Conservation (phyloP, 2,888 invertebrate genomes). For the Sarcophaga rosellei region DNA sequence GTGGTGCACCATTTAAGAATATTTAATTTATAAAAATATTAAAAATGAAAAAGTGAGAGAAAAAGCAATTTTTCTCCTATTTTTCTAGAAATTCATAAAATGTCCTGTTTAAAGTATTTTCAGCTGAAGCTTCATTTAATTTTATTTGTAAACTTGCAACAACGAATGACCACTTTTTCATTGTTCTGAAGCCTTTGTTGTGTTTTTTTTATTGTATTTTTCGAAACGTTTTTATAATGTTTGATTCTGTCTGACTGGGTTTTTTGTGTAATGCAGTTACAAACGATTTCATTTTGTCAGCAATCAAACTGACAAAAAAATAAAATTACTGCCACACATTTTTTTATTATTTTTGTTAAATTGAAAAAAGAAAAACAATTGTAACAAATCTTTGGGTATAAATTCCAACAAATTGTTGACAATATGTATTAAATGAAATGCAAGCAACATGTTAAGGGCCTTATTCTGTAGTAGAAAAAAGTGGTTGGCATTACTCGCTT, state of each 20-base stretch:
- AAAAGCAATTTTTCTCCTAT: neutral
- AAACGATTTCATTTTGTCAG: slow-evolving; percentile 68
- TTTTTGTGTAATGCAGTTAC: slow-evolving; percentile 38
- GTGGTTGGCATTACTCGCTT: slow-evolving; percentile 69
- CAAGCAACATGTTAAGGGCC: slow-evolving; percentile 68
- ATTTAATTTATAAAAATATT: slow-evolving; percentile 38
- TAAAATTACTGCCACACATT: slow-evolving; percentile 65
- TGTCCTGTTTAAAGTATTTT: slow-evolving; percentile 44
- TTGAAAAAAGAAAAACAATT: slow-evolving; percentile 51
- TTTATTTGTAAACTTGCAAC: slow-evolving; percentile 38
- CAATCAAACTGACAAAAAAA: slow-evolving; percentile 60
- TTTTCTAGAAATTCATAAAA: slow-evolving; percentile 26
- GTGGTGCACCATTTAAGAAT: slow-evolving; percentile 7
- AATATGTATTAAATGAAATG: slow-evolving; percentile 73
- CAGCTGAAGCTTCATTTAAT: slow-evolving; percentile 61
- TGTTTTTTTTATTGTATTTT: slow-evolving; percentile 6
- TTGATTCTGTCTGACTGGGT: slow-evolving; percentile 29
- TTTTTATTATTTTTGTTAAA: slow-evolving; percentile 62
- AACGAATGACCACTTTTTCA: slow-evolving; percentile 66
- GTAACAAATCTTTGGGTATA: slow-evolving; percentile 61
- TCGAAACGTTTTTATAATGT: slow-evolving; percentile 33
- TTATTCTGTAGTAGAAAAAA: slow-evolving; percentile 52
- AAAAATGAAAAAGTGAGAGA: neutral
- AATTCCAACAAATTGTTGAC: slow-evolving; percentile 76
- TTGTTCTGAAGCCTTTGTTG: slow-evolving; percentile 53